Conservation (phyloP, 2,113 vertebrate genomes). For the Zosterops hypoxanthus region DNA sequence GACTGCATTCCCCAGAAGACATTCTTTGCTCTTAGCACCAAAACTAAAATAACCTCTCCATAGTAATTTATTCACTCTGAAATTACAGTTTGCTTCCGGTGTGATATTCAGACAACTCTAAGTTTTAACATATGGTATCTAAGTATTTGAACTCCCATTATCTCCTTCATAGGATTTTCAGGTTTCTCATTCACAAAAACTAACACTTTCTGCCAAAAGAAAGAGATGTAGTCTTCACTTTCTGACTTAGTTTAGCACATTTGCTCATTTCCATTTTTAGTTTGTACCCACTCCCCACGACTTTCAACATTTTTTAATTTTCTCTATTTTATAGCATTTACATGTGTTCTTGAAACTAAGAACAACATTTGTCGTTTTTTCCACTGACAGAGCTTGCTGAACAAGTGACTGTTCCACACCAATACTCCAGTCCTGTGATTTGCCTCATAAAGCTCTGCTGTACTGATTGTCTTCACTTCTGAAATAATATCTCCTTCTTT, state of each 20-base stretch:
- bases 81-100: not conserved
- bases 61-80: not conserved
- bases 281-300: not conserved
- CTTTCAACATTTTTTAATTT: accelerated
- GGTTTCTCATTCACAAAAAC: not conserved
- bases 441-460: not conserved
- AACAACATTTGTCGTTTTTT: not conserved
- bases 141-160: not conserved
- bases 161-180: not conserved
- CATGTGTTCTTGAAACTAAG: not conserved
- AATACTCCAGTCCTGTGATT: not conserved
- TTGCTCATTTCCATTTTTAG: not conserved
- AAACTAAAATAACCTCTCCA: not conserved
- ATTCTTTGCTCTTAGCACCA: not conserved
- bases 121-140: not conserved
- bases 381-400: not conserved
- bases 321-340: not conserved
- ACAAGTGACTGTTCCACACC: not conserved
- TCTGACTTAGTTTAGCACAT: not conserved
- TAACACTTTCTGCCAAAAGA: not conserved
- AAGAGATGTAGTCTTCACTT: not conserved
- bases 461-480: not conserved
- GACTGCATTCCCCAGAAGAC: not conserved
- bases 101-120: not conserved
- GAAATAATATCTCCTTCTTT: not conserved